Base-by-base conservation (phyloP, 2,797 vertebrate genomes). In the Carduelis carduelis region DNA sequence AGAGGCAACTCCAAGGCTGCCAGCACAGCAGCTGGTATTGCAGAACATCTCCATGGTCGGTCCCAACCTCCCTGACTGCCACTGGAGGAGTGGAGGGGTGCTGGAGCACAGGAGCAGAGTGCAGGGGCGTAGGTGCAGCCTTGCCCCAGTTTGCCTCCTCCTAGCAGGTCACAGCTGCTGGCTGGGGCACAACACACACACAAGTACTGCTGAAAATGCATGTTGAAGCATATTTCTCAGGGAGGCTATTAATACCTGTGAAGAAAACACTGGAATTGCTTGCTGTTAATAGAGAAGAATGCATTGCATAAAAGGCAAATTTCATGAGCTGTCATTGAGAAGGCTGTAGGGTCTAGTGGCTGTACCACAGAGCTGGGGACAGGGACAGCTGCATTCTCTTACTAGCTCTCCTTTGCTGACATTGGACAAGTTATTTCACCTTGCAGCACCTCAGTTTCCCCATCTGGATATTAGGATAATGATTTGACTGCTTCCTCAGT, bases 201-300 rank as follows among this genome's bases (percentile, higher is more conserved):
- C 90, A 74, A 44, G 52, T 18, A 20, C 53, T 78, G 65, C 70
- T 63, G 83, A 72, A 96, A 95, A 88, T 82, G 91, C 96, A 35
- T 41, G 93, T 95, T 83, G 94, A 72, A 85, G 90, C 93, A 39
- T 93, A 96, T 97, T 98, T 97, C 91, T 95, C 83, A 18, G 80
- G 82, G 61, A 91, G 61, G 92, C 76, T 97, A 30, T 94, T 90
- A 89, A 85, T 82, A 85, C 91, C 77, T 81, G 92, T 32, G 91
- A 97, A 96, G 94, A 95, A 97, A 96, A 96, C 66, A 84, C 87
- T 82, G 52, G 9, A 71, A 87, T 79, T 89, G 78, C 94, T 97
- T 77, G 34, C 91, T 96, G 90, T 69, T 95, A 70, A 70, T 75
- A 88, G 83, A 74, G 95, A 75, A 96, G 95, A 95, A 91, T 66